Evolutionary conservation across 1,140 invertebrate species (phyloP).

Genomic region (Drosophila melanica): DNA sequence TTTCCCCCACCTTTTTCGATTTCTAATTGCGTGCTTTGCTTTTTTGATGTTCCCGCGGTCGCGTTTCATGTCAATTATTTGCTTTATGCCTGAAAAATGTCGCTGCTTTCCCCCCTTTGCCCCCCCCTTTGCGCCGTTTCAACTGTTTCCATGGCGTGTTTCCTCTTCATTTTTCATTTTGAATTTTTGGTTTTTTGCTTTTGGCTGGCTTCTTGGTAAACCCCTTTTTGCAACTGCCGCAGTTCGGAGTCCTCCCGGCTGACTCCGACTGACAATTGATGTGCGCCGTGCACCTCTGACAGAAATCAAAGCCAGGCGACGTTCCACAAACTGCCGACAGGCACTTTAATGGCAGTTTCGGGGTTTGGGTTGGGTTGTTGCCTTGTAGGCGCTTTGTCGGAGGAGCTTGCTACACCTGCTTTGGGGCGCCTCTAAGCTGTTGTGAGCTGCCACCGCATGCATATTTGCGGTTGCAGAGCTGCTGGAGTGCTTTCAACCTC

Average conservation of each 20-base stretch:
- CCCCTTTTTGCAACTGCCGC: background rate
- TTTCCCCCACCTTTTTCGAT: slow-evolving; percentile 46
- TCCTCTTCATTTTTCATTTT: slow-evolving; percentile 28
- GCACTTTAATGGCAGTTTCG: slow-evolving; percentile 64
- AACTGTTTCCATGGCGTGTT: slow-evolving; percentile 65
- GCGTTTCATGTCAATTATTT: slow-evolving; percentile 77
- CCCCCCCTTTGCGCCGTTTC: slow-evolving; percentile 27
- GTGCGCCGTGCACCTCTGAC: slow-evolving; percentile 50
- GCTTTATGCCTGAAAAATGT: slow-evolving; percentile 72
- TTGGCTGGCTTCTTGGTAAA: background rate
- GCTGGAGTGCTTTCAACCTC: slow-evolving; percentile 55
- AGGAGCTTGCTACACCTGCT: background rate
- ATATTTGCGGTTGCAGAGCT: slow-evolving; percentile 74
- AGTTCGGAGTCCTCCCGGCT: background rate
- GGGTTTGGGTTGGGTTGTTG: slow-evolving; percentile 27
- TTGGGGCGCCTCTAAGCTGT: slow-evolving; percentile 5
- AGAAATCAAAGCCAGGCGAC: slow-evolving; percentile 65
- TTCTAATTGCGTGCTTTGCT: slow-evolving; percentile 60
- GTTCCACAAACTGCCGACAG: slow-evolving; percentile 49
- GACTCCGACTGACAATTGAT: slow-evolving; percentile 42
- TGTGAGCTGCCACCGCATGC: slow-evolving; percentile 44
- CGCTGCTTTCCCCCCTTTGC: slow-evolving; percentile 22
- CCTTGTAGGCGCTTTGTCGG: slow-evolving; percentile 14
- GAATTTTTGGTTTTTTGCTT: slow-evolving; percentile 12
- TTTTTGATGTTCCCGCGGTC: slow-evolving; percentile 35